A percentile compares a stretch with the other conserved stretches of the same genome.
These are phyloP conservation scores for Eublepharis macularius DNA, from an alignment of 2,113 vertebrate species.

Conservation along the genomic window DNA sequence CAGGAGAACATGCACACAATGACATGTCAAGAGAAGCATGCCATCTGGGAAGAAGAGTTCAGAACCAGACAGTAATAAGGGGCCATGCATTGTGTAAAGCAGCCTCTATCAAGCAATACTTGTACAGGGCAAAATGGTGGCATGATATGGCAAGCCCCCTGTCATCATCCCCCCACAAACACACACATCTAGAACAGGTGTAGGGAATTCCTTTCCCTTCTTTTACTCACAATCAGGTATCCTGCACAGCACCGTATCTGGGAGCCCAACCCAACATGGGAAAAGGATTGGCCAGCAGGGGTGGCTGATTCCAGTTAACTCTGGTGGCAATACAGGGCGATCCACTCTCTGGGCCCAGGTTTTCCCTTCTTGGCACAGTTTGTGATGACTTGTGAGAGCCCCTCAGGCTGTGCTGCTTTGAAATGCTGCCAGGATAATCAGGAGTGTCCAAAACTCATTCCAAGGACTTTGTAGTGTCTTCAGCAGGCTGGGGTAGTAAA, in stretches of 20 bases:
- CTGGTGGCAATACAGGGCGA: no score
- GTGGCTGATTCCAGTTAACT: neutral
- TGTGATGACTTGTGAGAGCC: no score
- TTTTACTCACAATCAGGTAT: constrained; percentile 51
- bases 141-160: neutral
- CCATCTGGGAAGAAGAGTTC: neutral
- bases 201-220: neutral
- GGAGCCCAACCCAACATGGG: neutral
- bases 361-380: neutral
- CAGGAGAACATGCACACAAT: neutral
- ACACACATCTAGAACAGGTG: neutral
- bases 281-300: neutral
- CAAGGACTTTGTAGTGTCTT: accelerated
- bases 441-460: neutral
- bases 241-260: constrained; percentile 3
- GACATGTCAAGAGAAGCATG: neutral
- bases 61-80: no score
- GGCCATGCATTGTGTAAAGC: neutral
- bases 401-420: neutral
- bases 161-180: neutral
- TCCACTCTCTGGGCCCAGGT: neutral
- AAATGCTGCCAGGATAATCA: no score
- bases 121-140: neutral
- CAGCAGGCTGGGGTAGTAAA: neutral
- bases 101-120: neutral